phyloP scores from a whole-genome alignment of 2,113 vertebrate species.

The Malurus melanocephalus region DNA sequence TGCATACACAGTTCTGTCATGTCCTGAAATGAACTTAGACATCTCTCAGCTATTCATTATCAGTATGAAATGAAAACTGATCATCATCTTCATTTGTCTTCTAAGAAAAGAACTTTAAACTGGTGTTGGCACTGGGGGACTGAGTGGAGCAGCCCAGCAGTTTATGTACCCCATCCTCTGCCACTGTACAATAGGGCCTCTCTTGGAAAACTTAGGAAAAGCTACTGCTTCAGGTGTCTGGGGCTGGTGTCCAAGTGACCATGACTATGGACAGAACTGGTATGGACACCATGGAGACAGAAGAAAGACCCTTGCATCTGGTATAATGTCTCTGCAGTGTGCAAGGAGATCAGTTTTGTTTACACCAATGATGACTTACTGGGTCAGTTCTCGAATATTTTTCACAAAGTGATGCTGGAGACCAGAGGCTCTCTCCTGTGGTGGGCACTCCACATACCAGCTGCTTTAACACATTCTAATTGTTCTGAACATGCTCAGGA shows the following conservation, averaged over 20 bases:
- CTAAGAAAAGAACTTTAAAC: neutral
- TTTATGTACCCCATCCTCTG: neutral
- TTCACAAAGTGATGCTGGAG: neutral
- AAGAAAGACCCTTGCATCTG: neutral
- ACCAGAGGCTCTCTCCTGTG: neutral
- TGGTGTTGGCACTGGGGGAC: neutral
- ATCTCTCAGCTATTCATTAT: neutral
- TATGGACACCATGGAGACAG: neutral
- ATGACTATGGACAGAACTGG: neutral
- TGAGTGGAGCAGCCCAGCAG: neutral
- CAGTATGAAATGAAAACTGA: neutral
- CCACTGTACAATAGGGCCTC: neutral
- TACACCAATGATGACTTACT: neutral
- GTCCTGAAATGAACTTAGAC: neutral
- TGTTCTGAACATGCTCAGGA: neutral
- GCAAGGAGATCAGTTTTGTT: neutral
- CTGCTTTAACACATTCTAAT: neutral
- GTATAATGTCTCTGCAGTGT: neutral
- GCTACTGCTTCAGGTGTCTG: neutral
- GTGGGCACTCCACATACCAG: neutral
- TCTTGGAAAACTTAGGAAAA: neutral
- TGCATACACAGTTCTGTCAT: neutral
- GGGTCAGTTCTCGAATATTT: neutral
- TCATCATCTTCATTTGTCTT: neutral
- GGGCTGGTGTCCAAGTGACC: neutral